phyloP scores from a whole-genome alignment of 2,797 vertebrate genomes.

The Coilia nasus region DNA sequence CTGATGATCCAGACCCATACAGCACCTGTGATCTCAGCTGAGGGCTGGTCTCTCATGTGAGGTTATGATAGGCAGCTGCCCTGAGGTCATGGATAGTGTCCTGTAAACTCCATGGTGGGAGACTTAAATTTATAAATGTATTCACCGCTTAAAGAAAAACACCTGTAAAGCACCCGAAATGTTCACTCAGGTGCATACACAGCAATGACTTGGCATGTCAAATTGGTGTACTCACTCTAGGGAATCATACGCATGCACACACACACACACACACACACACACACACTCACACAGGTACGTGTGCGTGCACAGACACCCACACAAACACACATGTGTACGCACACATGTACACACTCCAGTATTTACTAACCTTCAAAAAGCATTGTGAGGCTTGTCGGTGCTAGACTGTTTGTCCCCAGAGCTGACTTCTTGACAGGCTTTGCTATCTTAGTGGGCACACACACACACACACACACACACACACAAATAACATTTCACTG shows the following conservation, averaged over 20 bases:
- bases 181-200: slow-evolving; percentile 1
- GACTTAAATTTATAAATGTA: background rate
- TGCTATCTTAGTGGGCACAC: too few relatives aligned
- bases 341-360: too few relatives aligned
- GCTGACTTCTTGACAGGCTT: too few relatives aligned
- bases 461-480: too few relatives aligned
- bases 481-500: background rate
- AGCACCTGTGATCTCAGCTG: background rate
- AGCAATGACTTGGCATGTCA: background rate
- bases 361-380: too few relatives aligned
- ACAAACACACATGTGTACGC: background rate
- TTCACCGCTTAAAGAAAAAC: background rate
- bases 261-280: background rate
- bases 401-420: too few relatives aligned
- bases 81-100: background rate
- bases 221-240: background rate
- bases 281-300: background rate
- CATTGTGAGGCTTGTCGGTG: too few relatives aligned
- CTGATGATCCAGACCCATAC: background rate
- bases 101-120: background rate
- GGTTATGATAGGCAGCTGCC: background rate
- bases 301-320: background rate
- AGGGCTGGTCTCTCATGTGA: background rate
- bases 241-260: background rate
- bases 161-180: background rate